Conservation (phyloP, 2,797 vertebrate species). For the Choloepus didactylus region DNA sequence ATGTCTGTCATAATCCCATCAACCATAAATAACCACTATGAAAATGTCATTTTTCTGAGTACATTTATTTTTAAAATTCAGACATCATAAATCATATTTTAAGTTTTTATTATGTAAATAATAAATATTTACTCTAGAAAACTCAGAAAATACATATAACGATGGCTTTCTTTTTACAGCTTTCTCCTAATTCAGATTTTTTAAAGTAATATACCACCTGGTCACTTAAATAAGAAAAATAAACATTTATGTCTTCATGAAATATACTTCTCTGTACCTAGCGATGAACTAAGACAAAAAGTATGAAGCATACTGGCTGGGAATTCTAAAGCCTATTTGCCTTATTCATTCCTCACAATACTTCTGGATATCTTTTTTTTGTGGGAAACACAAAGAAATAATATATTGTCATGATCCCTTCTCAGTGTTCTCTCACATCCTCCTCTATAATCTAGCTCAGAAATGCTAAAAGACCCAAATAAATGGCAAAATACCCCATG, state of each 20-base stretch:
- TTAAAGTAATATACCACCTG: background rate
- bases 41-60: conserved; percentile 41
- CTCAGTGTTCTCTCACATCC: background rate
- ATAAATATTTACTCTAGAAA: conserved; percentile 52
- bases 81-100: background rate
- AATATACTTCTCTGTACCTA: background rate
- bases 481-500: too few relatives aligned
- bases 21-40: conserved; percentile 49
- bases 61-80: conserved; percentile 47
- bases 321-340: background rate
- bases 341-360: background rate
- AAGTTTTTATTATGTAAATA: conserved; percentile 40
- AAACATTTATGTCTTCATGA: background rate
- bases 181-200: background rate
- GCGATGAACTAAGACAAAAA: background rate
- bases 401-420: too few relatives aligned
- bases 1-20: background rate
- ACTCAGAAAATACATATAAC: conserved; percentile 14
- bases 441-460: background rate
- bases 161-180: background rate
- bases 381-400: background rate
- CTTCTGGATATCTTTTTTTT: background rate
- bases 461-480: too few relatives aligned
- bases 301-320: background rate
- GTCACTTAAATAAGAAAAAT: background rate